Conservation (phyloP, 2,888 invertebrate species). For the Lasius platythorax region DNA sequence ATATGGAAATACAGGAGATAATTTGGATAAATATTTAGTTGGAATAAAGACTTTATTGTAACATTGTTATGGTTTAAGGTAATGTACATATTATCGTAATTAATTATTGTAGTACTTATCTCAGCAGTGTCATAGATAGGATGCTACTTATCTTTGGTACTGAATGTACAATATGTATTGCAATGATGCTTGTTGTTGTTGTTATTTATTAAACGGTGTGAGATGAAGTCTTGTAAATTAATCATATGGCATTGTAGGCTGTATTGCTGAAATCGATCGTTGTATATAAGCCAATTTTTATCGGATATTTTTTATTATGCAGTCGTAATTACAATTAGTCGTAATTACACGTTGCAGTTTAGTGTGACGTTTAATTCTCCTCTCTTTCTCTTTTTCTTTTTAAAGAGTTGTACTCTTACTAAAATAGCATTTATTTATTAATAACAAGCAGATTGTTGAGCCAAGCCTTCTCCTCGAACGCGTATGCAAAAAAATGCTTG, state of each 20-base stretch:
- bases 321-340: not conserved
- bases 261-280: slow-evolving; percentile 6
- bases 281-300: slow-evolving; percentile 33
- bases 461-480: not conserved
- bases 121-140: slow-evolving; percentile 64
- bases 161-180: slow-evolving; percentile 59
- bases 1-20: not conserved
- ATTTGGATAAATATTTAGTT: slow-evolving; percentile 47
- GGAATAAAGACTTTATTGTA: slow-evolving; percentile 78
- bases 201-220: slow-evolving; percentile 19
- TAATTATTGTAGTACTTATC: slow-evolving; percentile 62
- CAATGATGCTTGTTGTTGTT: slow-evolving; percentile 44
- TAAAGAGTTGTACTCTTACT: slow-evolving; percentile 15
- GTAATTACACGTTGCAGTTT: slow-evolving; percentile 16
- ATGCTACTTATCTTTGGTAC: slow-evolving; percentile 75
- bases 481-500: slow-evolving; percentile 56
- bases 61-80: slow-evolving; percentile 69
- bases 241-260: slow-evolving; percentile 14
- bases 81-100: slow-evolving; percentile 71
- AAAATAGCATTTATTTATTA: slow-evolving; percentile 34
- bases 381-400: not conserved
- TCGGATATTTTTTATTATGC: not conserved
- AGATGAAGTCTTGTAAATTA: slow-evolving; percentile 22
- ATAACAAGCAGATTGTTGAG: slow-evolving; percentile 7
- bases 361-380: not conserved